Conservation (phyloP, 1,140 invertebrate genomes). For the Drosophila willistoni region DNA sequence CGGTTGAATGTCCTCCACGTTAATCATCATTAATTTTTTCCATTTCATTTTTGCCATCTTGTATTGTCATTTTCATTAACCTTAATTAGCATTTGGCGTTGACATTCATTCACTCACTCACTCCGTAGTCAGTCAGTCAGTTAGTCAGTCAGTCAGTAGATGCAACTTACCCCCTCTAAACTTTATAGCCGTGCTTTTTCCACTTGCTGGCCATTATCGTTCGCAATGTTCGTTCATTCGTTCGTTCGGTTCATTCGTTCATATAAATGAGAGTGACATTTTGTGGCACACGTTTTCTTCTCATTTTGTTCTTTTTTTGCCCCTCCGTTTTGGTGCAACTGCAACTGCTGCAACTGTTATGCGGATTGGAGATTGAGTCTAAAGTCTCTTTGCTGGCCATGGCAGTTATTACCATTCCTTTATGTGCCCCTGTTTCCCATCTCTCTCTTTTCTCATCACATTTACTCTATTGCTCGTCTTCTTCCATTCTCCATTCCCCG, state of each 20-base stretch:
- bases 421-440: conserved; percentile 1
- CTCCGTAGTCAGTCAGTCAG: too few relatives aligned
- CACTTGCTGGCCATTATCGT: conserved; percentile 6
- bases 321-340: neutral
- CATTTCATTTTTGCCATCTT: conserved; percentile 39
- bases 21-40: conserved; percentile 53
- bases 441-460: neutral
- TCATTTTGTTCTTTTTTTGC: conserved; percentile 4
- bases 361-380: conserved; percentile 23
- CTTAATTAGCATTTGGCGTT: conserved; percentile 71
- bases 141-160: conserved; percentile 30
- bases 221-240: conserved; percentile 2
- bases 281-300: conserved; percentile 66
- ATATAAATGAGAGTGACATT: conserved; percentile 72
- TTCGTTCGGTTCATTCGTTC: conserved; percentile 18
- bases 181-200: conserved; percentile 6
- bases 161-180: conserved; percentile 23
- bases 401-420: conserved; percentile 25
- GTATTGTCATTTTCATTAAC: conserved; percentile 73
- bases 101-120: conserved; percentile 41
- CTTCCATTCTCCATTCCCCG: neutral
- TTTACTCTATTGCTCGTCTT: neutral
- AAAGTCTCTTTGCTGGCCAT: conserved; percentile 35
- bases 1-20: conserved; percentile 54
- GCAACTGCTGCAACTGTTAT: conserved; percentile 7